Evolutionary conservation across 2,113 vertebrate species (phyloP), one percentile per base, ranked within the genome.

Genomic region (Tor tambroides): DNA sequence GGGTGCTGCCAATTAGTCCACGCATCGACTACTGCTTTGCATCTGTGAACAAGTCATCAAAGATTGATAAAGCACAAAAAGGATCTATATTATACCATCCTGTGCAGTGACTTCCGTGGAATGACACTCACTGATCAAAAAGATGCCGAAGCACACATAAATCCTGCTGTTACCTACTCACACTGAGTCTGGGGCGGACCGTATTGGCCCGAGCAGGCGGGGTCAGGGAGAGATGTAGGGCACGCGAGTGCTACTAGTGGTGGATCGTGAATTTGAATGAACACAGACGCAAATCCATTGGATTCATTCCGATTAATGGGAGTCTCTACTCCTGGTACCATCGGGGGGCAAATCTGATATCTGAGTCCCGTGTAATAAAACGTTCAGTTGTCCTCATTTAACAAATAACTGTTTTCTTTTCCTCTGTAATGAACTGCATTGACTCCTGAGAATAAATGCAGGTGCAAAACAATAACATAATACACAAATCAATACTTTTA

Each of bases 101-200:
- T 10, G 2, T 61, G 2, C 7, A 41, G 54, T 23, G 35, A 69
- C 17, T 69, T 43, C 41, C 12, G 23, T 67, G 15, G 14, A 35
- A 12, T 26, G 67, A 56, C 26, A 59, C 35, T 56, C 19, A 32
- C 21, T 79, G 21, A 28, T 17, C 3, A 38, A 26, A 74, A 35
- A 54, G 3, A 75, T 21, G 38, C 76, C 80, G 9, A 32, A 67
- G 30, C 59, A 71, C 65, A 26, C 69, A 87, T 49, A 85, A 85
- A 78, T 81, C 65, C n/a, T 65, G 41, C 43, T 83, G 79, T 86
- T 21, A 85, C 59, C 46, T 11, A 83, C n/a, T 43, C 59, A 61
- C 59, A 49, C n/a, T n/a, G 72, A 63, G 32, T 61, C 21, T 61
- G 83, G 88, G 61, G 8, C 77, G 82, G 86, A 87, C 88, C 88